Base-by-base conservation (phyloP, 2,797 vertebrate species). In the Gymnothorax reevesii region DNA sequence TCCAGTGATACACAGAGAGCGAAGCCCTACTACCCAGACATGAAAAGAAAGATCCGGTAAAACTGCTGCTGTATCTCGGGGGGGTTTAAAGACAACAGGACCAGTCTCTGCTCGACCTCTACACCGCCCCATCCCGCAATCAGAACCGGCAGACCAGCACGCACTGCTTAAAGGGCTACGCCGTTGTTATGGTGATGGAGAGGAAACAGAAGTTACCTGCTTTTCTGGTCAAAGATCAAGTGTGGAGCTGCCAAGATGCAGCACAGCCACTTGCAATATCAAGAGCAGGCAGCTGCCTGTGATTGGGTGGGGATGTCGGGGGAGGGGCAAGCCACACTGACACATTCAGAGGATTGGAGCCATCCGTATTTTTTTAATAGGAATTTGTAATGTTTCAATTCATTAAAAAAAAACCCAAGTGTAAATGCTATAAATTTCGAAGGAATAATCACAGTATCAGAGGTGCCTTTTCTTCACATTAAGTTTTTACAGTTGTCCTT, bases 191-290 rank as follows among this genome's bases (percentile, higher is more conserved):
- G 73, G 42, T 33, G 84, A 79, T 9, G 60, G 66, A 71, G 57
- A 12, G 57, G 57, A 49, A 82, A 25, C 69, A 87, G 77, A 33
- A 54, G 77, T 83, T 75, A 83, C 27, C 55, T 57, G 62, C 55
- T 42, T 75, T 71, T 54, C 85, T 0, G 3, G 25, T 59, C 15
- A 83, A 25, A 85, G 49, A 49, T 87, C 87, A 82, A 88, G 75
- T n/a, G 60, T 27, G 69, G 69, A 73, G 25, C 69, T 13, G 73
- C 73, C 73, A 77, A 42, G 12, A 77, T 15, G 42, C 49, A 42
- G n/a, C 33, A 85, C 83, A 1, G 33, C 33, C 33, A 69, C 33
- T 49, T 33, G 12, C 73, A 52, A 17, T 77, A 52, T 52, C 73
- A 20, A 77, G 73, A 77, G 20, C 73, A 77, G 17, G 73, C 73